These are phyloP conservation scores for Mechanitis mazaeus DNA, from an alignment of 2,888 invertebrate genomes.

Conservation along the genomic window DNA sequence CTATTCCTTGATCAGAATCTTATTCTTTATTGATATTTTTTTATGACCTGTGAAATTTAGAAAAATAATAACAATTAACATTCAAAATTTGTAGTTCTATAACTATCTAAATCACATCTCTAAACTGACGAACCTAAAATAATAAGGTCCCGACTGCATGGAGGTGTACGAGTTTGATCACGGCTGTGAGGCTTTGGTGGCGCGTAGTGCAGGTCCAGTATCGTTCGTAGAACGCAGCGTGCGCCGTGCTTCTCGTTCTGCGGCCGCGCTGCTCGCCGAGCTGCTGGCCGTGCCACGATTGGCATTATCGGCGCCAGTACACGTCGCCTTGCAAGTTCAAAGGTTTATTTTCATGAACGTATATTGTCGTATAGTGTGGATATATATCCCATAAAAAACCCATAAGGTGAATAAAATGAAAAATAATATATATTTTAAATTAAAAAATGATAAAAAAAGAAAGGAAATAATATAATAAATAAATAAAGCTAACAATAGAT, in stretches of 20 bases:
- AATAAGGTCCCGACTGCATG: conserved; percentile 43
- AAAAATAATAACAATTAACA: background rate
- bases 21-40: no score
- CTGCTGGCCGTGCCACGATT: conserved; percentile 1
- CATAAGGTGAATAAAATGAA: no score
- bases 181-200: conserved; percentile 34
- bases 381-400: no score
- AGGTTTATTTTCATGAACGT: background rate
- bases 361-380: no score
- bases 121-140: background rate
- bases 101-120: no score
- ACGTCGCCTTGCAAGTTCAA: conserved; percentile 2
- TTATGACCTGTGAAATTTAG: no score
- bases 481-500: no score
- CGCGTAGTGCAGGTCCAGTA: conserved; percentile 33
- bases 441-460: no score
- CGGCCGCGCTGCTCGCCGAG: background rate
- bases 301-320: background rate
- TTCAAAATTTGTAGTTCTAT: background rate
- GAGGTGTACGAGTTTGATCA: conserved; percentile 55
- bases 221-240: conserved; percentile 8
- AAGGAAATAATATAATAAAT: no score
- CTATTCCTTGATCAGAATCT: no score
- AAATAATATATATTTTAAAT: no score
- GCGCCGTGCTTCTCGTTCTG: background rate